A percentile compares a stretch with the other conserved stretches of the same genome.
Conservation (phyloP, 2,888 invertebrate genomes). For the Mythimna vitellina region DNA sequence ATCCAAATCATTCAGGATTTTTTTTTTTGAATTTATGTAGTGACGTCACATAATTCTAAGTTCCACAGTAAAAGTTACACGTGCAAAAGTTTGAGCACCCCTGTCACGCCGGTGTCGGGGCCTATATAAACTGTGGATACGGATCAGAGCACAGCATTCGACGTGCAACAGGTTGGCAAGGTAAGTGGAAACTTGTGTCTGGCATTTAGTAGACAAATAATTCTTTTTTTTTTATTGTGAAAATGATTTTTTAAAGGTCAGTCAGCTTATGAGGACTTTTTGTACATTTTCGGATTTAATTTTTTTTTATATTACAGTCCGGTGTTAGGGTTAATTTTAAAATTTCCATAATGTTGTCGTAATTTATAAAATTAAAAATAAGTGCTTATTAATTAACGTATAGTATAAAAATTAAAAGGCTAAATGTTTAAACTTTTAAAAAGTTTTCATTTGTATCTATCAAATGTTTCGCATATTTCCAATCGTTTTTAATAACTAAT, state of each 20-base stretch:
- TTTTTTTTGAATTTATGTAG: no score
- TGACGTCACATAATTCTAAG: no score
- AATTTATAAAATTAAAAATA: no score
- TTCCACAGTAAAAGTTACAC: constrained; percentile 1
- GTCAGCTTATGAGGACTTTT: neutral
- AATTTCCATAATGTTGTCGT: neutral
- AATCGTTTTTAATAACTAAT: fast-evolving
- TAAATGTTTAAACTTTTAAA: neutral
- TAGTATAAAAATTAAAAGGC: neutral
- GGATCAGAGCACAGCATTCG: constrained; percentile 77
- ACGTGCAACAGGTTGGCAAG: constrained; percentile 83
- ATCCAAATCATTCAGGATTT: no score
- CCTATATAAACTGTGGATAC: constrained; percentile 81
- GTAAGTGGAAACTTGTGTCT: constrained; percentile 73
- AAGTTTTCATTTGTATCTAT: neutral
- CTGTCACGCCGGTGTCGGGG: constrained; percentile 70
- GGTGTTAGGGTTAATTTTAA: neutral
- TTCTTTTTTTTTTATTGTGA: constrained; percentile 1
- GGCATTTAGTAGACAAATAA: neutral
- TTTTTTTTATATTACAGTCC: no score
- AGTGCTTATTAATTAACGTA: neutral
- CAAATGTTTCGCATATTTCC: neutral
- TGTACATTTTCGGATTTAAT: neutral
- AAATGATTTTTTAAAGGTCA: neutral
- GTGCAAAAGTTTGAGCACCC: constrained; percentile 76